Conservation (phyloP, 2,113 vertebrate species). For the Mungos mungo region DNA sequence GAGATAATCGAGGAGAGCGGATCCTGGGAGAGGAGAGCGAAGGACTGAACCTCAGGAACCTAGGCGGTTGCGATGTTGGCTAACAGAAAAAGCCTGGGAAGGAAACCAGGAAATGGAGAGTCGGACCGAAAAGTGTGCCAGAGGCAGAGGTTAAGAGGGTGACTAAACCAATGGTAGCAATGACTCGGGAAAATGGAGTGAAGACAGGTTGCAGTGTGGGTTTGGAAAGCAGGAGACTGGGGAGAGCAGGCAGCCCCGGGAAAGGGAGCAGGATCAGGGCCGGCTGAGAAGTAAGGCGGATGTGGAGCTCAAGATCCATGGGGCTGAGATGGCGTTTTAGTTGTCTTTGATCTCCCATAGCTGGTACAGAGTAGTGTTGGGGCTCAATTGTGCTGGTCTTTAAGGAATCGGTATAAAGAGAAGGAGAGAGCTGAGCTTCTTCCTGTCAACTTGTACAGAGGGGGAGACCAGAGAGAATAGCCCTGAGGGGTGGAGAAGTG, state of each 20-base stretch:
- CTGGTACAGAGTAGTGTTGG: not conserved
- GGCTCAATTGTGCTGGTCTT: not conserved
- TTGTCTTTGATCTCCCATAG: not conserved
- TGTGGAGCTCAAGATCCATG: fast-evolving
- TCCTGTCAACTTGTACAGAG: no score
- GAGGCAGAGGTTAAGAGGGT: not conserved
- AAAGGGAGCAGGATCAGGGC: not conserved
- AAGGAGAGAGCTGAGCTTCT: not conserved
- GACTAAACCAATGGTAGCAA: not conserved
- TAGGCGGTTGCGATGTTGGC: not conserved
- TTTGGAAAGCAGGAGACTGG: not conserved
- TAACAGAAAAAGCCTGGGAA: not conserved
- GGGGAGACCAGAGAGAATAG: not conserved
- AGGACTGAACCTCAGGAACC: not conserved
- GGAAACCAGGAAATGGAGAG: fast-evolving
- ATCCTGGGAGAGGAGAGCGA: not conserved
- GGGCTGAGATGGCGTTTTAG: not conserved
- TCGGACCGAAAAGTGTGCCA: not conserved
- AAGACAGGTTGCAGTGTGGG: no score
- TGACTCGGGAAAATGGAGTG: not conserved
- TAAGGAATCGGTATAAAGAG: not conserved
- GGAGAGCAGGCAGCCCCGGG: fast-evolving
- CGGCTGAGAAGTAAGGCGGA: not conserved
- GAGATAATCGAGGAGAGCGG: not conserved
- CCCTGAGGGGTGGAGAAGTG: fast-evolving